phyloP scores from a whole-genome alignment of 2,113 vertebrate species.

The Myiagra hebetior region DNA sequence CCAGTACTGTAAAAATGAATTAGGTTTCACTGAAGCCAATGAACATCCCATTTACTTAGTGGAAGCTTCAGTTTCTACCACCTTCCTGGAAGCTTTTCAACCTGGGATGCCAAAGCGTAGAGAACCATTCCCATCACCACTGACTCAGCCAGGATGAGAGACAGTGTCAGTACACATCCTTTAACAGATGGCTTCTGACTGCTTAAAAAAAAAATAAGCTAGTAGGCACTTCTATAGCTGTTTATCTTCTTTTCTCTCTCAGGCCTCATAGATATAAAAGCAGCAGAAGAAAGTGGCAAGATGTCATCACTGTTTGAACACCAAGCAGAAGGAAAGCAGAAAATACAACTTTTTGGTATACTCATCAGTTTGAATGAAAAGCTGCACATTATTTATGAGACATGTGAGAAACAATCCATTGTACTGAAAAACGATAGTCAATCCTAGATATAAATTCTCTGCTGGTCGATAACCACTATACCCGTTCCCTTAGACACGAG shows the following conservation, averaged over 20 bases:
- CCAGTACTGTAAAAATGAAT: neutral
- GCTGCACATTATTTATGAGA: constrained; percentile 43
- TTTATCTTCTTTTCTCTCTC: neutral
- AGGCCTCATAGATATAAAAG: constrained; percentile 8
- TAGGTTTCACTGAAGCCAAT: neutral
- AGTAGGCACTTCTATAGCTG: neutral
- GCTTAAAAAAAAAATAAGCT: neutral
- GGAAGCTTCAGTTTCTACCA: neutral
- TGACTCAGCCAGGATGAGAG: neutral
- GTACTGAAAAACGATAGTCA: constrained; percentile 32
- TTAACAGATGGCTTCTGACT: constrained; percentile 12
- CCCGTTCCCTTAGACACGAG: constrained; percentile 19
- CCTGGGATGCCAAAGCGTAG: neutral
- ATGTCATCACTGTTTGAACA: constrained; percentile 11
- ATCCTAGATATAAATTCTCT: constrained; percentile 49
- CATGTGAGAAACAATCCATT: neutral
- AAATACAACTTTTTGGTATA: constrained; percentile 28
- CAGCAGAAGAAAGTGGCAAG: neutral
- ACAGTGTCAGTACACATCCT: neutral
- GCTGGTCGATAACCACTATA: constrained; percentile 51
- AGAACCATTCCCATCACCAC: neutral
- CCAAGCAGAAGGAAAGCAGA: constrained; percentile 1
- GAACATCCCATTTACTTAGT: neutral
- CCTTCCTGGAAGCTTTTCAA: neutral
- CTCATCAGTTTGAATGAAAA: constrained; percentile 42